Evolutionary conservation across 2,113 vertebrate genomes (phyloP), one percentile per base, ranked within the genome.

Genomic region (Trinectes maculatus): DNA sequence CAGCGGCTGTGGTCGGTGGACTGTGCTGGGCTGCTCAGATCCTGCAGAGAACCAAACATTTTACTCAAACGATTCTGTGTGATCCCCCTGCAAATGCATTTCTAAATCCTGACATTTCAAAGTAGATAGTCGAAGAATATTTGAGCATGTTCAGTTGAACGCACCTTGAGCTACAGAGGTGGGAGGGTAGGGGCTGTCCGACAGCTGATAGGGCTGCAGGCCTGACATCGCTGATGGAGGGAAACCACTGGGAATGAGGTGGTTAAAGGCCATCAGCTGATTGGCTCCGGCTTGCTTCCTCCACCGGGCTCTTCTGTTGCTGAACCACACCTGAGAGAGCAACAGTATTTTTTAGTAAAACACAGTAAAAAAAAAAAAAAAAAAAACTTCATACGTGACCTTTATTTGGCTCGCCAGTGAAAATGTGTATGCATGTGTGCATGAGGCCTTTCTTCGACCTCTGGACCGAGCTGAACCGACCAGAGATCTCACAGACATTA

Each of bases 241-340:
- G 78, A 99, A 99, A 3, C 96, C 98, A 65, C 97, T 96, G 6
- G 98, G 98, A 85, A 99, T 98, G 87, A 99, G 94, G 83, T 99
- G 98, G 91, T 99, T 99, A 86, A 99, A 99, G 44, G 98, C 98
- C 97, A 98, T 97, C 80, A 99, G 93, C 67, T 99, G 98, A 91
- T 97, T 99, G 85, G 98, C 98, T 82, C 98, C 98, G 71, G 98
- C 98, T 92, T 99, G 98, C 59, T 99, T 99, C 92, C 98, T 98
- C 98, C 98, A 99, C 76, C 97, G 91, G 74, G 98, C 98, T 55
- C 98, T 94, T 64, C 98, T 94, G 88, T 99, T 99, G 85, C 98
- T 99, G 86, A 99, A 99, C 98, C 98, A 99, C 73, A 99, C 98
- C 98, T 99, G 88, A 37, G 11, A 66, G 44, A 36, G 18, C 16